Base-by-base conservation (phyloP, 2,888 invertebrate species). In the Micropterix aruncella region DNA sequence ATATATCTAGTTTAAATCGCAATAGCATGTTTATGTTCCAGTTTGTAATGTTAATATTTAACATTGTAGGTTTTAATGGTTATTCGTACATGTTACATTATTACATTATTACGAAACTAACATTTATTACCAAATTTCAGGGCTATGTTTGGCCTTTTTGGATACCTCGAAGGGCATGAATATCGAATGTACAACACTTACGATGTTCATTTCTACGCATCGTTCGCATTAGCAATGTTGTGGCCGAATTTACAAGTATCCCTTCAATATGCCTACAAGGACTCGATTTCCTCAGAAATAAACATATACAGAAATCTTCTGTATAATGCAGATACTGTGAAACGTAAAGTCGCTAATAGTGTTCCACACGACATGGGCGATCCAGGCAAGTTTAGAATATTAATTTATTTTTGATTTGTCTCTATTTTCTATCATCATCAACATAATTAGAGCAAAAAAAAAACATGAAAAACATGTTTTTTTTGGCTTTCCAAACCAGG, bases 161-260 rank as follows among this genome's bases (percentile, higher is more conserved):
- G 83, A 14, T 94, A 95, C 61, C 70, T 95, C 42, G 95, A 96
- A 73, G 93, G 94, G 2, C 94, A 94, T 59, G 95, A 95, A 63
- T 95, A 95, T 63, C 77, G 90, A 56, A 95, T 96, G 94, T 91
- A 88, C 61, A 94, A 93, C 57, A 93, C 94, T 0, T 95, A 94
- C 59, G 95, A 95, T 66, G 95, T 95, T n/a, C 94, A 95, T 65
- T 94, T 93, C 66, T 95, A 95, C 62, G 93, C 94, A 2, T 93
- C 94, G 1, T 92, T 87, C 60, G 89, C 93, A 14, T 66, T 94
- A 54, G 79, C 85, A 9, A 83, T 84, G 68, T 74, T 94, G 47
- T 96, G 93, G 92, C 95, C 96, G 19, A 79, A 87, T 62, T 71
- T 96, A 53, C 93, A 94, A 66, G 74, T 83, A 2, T 75, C 75